Conservation (phyloP, 1,140 invertebrate species). For the Copidosoma floridanum region DNA sequence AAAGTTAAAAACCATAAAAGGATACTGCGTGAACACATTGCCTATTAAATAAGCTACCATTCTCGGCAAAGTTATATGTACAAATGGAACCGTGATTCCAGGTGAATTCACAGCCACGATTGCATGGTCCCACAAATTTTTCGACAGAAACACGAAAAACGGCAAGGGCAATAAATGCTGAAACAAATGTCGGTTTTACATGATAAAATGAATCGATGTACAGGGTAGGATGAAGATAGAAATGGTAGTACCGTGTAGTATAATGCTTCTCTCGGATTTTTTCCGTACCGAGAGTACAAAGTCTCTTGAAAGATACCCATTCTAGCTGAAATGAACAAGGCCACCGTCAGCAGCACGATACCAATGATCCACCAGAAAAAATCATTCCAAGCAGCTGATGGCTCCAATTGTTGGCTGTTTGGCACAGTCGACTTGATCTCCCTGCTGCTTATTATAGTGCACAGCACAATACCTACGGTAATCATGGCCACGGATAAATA, state of each 20-base stretch:
- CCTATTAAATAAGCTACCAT: slow-evolving; percentile 78
- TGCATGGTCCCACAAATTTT: slow-evolving; percentile 76
- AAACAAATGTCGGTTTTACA: slow-evolving; percentile 38
- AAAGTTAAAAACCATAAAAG: too few relatives aligned
- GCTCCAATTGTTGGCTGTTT: slow-evolving; percentile 28
- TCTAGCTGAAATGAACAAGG: slow-evolving; percentile 88
- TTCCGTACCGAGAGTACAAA: slow-evolving; percentile 83
- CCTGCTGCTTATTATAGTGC: slow-evolving; percentile 84
- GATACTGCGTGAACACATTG: slow-evolving; percentile 90
- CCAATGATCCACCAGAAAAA: slow-evolving; percentile 84
- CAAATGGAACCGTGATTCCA: slow-evolving; percentile 52
- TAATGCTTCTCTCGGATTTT: slow-evolving; percentile 91
- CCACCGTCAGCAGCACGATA: slow-evolving; percentile 81
- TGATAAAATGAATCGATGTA: neutral
- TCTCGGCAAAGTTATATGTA: slow-evolving; percentile 65
- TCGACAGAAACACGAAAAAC: slow-evolving; percentile 72
- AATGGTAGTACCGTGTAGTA: slow-evolving; percentile 81
- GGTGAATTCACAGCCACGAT: slow-evolving; percentile 61
- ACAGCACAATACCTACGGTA: slow-evolving; percentile 85
- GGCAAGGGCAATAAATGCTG: slow-evolving; percentile 86
- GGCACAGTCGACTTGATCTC: slow-evolving; percentile 58
- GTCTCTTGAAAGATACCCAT: slow-evolving; percentile 98
- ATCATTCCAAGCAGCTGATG: slow-evolving; percentile 53
- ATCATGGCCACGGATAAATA: slow-evolving; percentile 93
- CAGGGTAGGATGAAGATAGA: neutral